These are phyloP conservation scores for Procambarus virginalis DNA, from an alignment of 1,140 invertebrate species.

Conservation along the genomic window DNA sequence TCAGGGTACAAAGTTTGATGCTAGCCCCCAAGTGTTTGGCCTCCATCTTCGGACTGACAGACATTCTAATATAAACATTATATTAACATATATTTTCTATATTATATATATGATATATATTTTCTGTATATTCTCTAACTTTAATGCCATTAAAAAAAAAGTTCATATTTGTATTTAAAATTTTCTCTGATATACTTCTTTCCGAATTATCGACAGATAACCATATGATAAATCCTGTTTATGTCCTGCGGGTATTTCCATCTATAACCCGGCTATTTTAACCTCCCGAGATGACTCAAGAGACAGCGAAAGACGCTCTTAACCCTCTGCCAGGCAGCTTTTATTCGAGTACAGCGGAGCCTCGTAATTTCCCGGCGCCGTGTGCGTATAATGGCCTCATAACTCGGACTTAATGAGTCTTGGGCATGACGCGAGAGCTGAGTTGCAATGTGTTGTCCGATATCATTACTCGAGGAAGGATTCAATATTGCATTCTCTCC, in stretches of 20 bases:
- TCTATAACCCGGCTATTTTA: background rate
- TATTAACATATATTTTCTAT: no score
- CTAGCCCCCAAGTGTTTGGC: no score
- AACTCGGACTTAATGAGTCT: conserved; percentile 50
- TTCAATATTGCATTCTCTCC: conserved; percentile 61
- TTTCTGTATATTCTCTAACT: no score
- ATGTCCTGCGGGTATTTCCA: background rate
- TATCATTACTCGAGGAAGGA: conserved; percentile 53
- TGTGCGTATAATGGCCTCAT: conserved; percentile 49
- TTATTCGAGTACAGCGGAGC: conserved; percentile 50
- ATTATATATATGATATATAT: no score
- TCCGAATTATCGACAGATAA: no score
- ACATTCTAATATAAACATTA: no score
- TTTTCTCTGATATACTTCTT: no score
- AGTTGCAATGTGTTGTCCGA: conserved; percentile 54
- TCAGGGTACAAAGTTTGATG: no score
- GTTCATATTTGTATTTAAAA: no score
- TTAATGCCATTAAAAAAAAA: no score
- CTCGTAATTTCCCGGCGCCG: conserved; percentile 55
- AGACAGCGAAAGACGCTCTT: conserved; percentile 7
- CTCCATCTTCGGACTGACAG: no score
- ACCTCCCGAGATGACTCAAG: background rate
- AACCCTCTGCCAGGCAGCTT: conserved; percentile 17
- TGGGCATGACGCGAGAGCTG: conserved; percentile 33
- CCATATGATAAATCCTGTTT: background rate